Evolutionary conservation across 2,888 invertebrate species (phyloP).

Genomic region (Idaea straminata): DNA sequence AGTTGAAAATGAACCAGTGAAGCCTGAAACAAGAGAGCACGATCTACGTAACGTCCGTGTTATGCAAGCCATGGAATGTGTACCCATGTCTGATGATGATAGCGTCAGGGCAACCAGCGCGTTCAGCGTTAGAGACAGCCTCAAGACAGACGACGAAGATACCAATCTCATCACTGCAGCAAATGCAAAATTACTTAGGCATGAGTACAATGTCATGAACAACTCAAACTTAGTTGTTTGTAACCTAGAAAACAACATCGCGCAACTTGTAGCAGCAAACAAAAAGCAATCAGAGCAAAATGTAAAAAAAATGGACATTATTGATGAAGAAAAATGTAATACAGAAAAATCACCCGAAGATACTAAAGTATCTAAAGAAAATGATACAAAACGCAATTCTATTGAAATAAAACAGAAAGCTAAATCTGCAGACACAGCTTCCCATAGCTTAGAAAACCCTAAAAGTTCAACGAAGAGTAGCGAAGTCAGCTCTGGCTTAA

Average conservation of each 20-base stretch:
- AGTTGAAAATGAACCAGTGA: constrained; percentile 46
- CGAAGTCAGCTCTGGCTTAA: constrained; percentile 65
- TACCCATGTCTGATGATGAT: constrained; percentile 74
- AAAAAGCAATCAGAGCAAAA: constrained; percentile 55
- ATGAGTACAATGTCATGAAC: constrained; percentile 73
- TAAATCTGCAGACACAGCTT: constrained; percentile 66
- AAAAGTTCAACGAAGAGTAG: constrained; percentile 69
- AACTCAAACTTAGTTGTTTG: constrained; percentile 74
- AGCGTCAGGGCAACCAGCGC: constrained; percentile 75
- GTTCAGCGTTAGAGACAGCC: constrained; percentile 72
- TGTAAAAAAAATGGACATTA: constrained; percentile 68
- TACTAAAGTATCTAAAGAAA: constrained; percentile 32
- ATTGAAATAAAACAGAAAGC: constrained; percentile 52
- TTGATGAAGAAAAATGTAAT: constrained; percentile 64
- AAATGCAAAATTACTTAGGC: constrained; percentile 68
- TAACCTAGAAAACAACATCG: constrained; percentile 75
- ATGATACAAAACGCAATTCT: constrained; percentile 36
- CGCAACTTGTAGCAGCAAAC: constrained; percentile 63
- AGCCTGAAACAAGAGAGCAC: constrained; percentile 60
- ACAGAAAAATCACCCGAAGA: constrained; percentile 34
- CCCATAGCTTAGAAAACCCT: constrained; percentile 70
- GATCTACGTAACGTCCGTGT: constrained; percentile 62
- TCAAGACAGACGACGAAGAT: constrained; percentile 76
- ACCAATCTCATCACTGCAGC: constrained; percentile 69
- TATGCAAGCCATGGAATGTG: constrained; percentile 67